A percentile compares a stretch with the other conserved stretches of the same genome.
Evolutionary conservation across 2,888 invertebrate genomes (phyloP).

Genomic region (Panopea generosa): DNA sequence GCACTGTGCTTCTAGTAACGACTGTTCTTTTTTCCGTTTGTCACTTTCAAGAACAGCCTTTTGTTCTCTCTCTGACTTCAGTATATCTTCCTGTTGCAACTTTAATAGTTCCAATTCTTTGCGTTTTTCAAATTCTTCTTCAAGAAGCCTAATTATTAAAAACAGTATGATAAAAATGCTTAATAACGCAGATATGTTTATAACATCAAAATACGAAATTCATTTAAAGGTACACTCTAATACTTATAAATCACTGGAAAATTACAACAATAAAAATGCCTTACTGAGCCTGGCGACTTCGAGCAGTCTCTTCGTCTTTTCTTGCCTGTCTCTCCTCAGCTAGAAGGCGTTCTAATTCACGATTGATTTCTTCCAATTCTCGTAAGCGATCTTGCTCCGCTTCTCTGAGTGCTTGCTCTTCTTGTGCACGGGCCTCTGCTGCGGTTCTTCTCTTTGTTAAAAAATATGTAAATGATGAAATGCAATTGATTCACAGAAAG

Average conservation of each 20-base stretch:
- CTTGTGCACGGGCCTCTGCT: slow-evolving; percentile 85
- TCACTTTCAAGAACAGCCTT: slow-evolving; percentile 90
- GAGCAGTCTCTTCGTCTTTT: slow-evolving; percentile 92
- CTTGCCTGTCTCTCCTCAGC: slow-evolving; percentile 94
- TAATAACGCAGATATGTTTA: too few species aligned
- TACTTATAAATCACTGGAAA: too few species aligned
- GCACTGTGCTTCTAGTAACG: slow-evolving; percentile 47
- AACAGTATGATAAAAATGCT: too few species aligned
- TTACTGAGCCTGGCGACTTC: slow-evolving; percentile 85
- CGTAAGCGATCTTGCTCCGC: slow-evolving; percentile 91
- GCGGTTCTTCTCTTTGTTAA: slow-evolving; percentile 86
- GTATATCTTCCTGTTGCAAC: slow-evolving; percentile 90
- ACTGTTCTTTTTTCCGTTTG: not conserved
- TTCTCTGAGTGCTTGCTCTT: slow-evolving; percentile 89
- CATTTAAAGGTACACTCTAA: too few species aligned
- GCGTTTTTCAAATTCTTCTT: slow-evolving; percentile 94
- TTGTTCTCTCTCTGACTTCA: slow-evolving; percentile 91
- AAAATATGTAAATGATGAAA: too few species aligned
- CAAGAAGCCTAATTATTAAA: slow-evolving; percentile 88
- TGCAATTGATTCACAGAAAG: too few species aligned
- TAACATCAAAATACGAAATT: too few species aligned
- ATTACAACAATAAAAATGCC: too few species aligned
- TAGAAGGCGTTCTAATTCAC: slow-evolving; percentile 90
- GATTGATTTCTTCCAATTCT: slow-evolving; percentile 90
- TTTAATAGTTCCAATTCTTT: slow-evolving; percentile 93